Base-by-base conservation (phyloP, 2,113 vertebrate species). In the Malaclemys terrapin region DNA sequence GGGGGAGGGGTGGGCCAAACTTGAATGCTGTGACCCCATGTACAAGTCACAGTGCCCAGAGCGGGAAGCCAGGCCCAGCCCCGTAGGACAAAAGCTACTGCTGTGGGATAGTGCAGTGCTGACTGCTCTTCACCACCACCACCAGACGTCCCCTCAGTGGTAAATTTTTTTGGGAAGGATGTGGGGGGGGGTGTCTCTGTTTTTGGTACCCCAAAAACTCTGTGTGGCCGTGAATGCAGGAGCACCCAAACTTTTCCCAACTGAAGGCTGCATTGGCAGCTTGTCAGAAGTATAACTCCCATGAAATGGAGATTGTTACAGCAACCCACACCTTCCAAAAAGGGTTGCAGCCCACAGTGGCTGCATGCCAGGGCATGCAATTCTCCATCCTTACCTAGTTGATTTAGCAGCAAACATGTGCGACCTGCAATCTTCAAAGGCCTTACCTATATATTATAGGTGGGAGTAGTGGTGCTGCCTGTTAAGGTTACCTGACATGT, bases 401-500 rank as follows among this genome's bases (percentile, higher is more conserved):
- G 95, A 97, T 87, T 97, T 94, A 97, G 31, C 87, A 82, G 35
- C n/a, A 50, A 96, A 85, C 91, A 84, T 90, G 95, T 96, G 81
- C 89, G 54, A 95, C 80, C 78, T 86, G 85, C 95, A 96, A 88
- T 96, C 95, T 97, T 91, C 87, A 84, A 89, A 27, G 90, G 79
- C 65, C 78, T 29, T 95, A 97, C 96, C 96, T 94, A 93, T 92
- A 53, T 91, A 92, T 54, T 94, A 90, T 86, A 96, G 93, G 78
- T 96, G 95, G 89, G 96, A 97, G 96, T 95, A 91, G 95, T 96
- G 97, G 91, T 87, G 86, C 97, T 75, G 81, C 5, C 96, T 96
- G 93, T 89, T 81, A 89, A 91, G 85, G 84, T 96, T 95, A 89
- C 95, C 82, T 90, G 95, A 97, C 12, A 62, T 90, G 95, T 91